These are phyloP conservation scores for Drosophila infuscata DNA, from an alignment of 2,888 invertebrate genomes.

Conservation along the genomic window DNA sequence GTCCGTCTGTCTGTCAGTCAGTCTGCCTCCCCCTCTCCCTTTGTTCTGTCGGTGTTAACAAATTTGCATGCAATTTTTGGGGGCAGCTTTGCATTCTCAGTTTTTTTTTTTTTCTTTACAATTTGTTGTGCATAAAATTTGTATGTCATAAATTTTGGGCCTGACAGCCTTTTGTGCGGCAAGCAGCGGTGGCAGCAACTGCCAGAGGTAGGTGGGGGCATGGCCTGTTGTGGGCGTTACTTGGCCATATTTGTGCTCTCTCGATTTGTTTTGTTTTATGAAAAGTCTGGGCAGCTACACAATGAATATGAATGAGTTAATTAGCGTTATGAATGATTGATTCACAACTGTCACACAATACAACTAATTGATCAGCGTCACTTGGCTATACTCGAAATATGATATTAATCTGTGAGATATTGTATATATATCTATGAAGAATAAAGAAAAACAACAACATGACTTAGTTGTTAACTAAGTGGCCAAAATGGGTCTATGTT, in stretches of 20 bases:
- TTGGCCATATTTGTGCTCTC: conserved; percentile 14
- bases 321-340: conserved; percentile 55
- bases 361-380: conserved; percentile 9
- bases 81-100: conserved; percentile 45
- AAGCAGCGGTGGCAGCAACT: conserved; percentile 2
- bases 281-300: conserved; percentile 32
- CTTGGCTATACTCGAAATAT: neutral
- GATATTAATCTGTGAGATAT: conserved; percentile 1
- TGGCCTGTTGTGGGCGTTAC: conserved; percentile 22
- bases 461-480: neutral
- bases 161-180: conserved; percentile 51
- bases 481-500: neutral
- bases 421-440: neutral
- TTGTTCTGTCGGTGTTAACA: conserved; percentile 45
- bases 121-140: conserved; percentile 63
- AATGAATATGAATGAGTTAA: conserved; percentile 65
- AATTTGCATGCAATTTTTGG: conserved; percentile 68
- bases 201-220: conserved; percentile 23
- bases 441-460: no score
- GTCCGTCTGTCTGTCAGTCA: conserved; percentile 1
- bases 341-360: conserved; percentile 37
- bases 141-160: conserved; percentile 56
- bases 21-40: neutral
- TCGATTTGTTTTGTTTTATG: neutral
- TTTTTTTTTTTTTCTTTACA: conserved; percentile 27